Evolutionary conservation across 2,797 vertebrate species (phyloP).

Genomic region (Cuculus canorus): DNA sequence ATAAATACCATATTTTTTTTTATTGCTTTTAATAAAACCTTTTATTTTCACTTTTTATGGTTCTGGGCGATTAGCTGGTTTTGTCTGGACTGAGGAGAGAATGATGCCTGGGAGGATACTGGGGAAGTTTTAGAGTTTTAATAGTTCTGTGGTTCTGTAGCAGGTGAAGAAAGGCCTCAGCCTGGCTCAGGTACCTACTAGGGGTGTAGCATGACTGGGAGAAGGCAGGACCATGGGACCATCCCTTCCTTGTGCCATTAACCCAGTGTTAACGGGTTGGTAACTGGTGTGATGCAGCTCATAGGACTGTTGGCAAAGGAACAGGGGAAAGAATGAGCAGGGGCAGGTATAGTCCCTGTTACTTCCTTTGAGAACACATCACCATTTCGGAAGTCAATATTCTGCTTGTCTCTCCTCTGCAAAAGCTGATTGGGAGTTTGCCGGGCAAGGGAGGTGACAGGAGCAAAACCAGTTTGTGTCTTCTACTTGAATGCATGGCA

Average conservation of each 20-base stretch:
- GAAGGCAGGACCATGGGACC: fast-evolving
- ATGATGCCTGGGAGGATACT: not conserved
- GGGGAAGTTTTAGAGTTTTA: not conserved
- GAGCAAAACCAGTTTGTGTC: not conserved
- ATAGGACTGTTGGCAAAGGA: not conserved
- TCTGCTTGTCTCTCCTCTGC: not conserved
- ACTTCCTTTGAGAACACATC: not conserved
- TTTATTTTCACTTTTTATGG: not conserved
- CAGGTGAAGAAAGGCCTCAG: not conserved
- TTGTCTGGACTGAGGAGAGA: not conserved
- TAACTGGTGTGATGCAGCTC: not conserved
- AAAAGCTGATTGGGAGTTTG: not conserved
- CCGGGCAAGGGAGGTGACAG: not conserved
- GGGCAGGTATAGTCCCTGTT: not conserved
- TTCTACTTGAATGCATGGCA: not conserved
- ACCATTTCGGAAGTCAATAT: not conserved
- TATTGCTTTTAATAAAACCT: not conserved
- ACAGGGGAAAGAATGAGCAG: not conserved
- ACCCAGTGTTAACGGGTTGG: not conserved
- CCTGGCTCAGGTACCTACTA: not conserved
- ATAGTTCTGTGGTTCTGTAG: not conserved
- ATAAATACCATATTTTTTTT: not conserved
- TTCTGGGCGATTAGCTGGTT: not conserved
- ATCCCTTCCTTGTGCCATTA: not conserved
- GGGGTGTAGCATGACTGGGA: fast-evolving